Base-by-base conservation (phyloP, 2,888 invertebrate genomes). In the Cecidostiba fungosa region DNA sequence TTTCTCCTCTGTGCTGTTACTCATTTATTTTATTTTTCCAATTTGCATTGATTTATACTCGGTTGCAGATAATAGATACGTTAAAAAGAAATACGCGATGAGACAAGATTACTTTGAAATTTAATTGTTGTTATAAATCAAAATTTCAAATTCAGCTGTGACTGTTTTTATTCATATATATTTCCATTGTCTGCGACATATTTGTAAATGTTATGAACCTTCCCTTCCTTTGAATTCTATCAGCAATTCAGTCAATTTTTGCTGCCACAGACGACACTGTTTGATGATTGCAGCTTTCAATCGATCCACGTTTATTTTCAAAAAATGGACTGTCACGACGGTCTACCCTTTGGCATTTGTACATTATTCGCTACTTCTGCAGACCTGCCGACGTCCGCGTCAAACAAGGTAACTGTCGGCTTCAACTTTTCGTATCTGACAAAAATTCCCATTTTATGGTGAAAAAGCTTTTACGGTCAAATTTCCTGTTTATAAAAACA, bases 191-290 rank as follows among this genome's bases (percentile, higher is more conserved):
- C 93, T 82, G 94, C 92, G 76, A 96, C 95, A 92, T 96, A 97
- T 50, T 94, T 93, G 90, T 96, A 96, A n/a, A 96, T 92, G 59
- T 94, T 94, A 93, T 95, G 92, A 92, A 97, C 92, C 90, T 94
- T 94, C 90, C 95, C 90, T 90, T 96, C 93, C 87, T 97, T 95
- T 86, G n/a, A 96, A 94, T 86, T 95, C 95, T 80, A 95, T 94
- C 50, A 98, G 92, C 19, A 97, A 93, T 77, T 95, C 94, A 1
- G 96, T 96, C 87, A 98, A 94, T 89, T 96, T 95, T 19, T 95
- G 94, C 93, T 98, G 97, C 98, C 98, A 98, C 87, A 95, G 94
- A 39, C 96, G 94, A 89, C 98, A 98, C 91, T 97, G 97, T 6
- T 95, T 95, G 81, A 97, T 95, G 77, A 98, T 96, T 0, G 97